A percentile compares a stretch with the other conserved stretches of the same genome.
Conservation (phyloP, 2,888 invertebrate species). For the Tenthredo notha region DNA sequence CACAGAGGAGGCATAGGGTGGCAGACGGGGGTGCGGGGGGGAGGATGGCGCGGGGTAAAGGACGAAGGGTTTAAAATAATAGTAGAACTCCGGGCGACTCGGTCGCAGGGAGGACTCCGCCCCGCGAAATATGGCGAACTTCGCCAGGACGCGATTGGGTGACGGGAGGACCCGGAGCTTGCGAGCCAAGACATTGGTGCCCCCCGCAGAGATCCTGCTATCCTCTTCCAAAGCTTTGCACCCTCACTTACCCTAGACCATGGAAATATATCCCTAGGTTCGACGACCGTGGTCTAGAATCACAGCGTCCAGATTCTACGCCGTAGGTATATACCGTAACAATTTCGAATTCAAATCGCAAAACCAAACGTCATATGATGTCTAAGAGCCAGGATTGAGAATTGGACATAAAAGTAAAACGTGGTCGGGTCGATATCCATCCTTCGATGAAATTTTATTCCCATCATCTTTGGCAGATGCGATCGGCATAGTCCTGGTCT, state of each 20-base stretch:
- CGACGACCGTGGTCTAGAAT: conserved; percentile 36
- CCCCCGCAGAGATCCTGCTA: conserved; percentile 66
- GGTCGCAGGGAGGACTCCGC: conserved; percentile 74
- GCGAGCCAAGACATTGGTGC: conserved; percentile 77
- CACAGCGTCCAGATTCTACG: conserved; percentile 1
- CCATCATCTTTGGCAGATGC: background rate
- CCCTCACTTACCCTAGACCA: conserved; percentile 45
- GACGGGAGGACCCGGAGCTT: conserved; percentile 77
- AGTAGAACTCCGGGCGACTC: conserved; percentile 69
- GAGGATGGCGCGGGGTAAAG: conserved; percentile 44
- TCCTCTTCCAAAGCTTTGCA: conserved; percentile 67
- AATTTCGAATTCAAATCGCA: background rate
- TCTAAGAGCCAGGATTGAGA: background rate
- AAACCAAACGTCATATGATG: background rate
- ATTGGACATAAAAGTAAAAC: background rate
- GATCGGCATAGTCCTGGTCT: background rate
- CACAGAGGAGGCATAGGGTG: conserved; percentile 38
- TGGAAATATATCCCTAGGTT: conserved; percentile 45
- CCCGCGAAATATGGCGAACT: conserved; percentile 77
- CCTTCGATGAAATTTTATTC: background rate
- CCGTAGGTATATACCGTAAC: background rate
- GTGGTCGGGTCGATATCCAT: background rate
- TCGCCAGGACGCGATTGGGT: conserved; percentile 77
- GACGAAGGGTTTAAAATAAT: conserved; percentile 73
- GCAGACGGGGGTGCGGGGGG: conserved; percentile 27